phyloP scores from a whole-genome alignment of 1,140 invertebrate genomes.

The Myzus persicae region DNA sequence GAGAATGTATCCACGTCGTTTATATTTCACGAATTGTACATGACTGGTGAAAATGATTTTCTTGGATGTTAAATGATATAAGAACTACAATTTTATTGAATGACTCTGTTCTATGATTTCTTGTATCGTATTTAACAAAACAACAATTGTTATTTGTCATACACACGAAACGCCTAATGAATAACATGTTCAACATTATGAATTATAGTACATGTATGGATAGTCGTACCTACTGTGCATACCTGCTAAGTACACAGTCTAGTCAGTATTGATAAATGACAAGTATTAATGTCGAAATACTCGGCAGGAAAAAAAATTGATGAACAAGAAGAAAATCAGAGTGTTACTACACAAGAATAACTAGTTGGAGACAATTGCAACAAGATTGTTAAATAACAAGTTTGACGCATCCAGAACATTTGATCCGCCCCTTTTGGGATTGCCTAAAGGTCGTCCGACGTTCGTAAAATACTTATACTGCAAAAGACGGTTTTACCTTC shows the following conservation, averaged over 20 bases:
- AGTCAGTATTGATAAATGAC: neutral
- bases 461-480: conserved; percentile 47
- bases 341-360: neutral
- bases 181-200: too few relatives aligned
- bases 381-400: conserved; percentile 33
- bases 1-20: neutral
- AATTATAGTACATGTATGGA: neutral
- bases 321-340: neutral
- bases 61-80: neutral
- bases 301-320: neutral
- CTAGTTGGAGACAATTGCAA: neutral
- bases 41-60: neutral
- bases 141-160: neutral
- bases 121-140: neutral
- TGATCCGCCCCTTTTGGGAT: conserved; percentile 21
- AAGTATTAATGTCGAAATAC: neutral
- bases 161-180: neutral
- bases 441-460: neutral
- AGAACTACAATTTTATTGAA: neutral
- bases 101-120: neutral
- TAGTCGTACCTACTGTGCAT: neutral
- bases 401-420: conserved; percentile 25
- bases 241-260: too few relatives aligned
- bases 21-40: neutral
- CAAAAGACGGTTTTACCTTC: conserved; percentile 45